Percentiles rank a stretch among this genome's conserved stretches.
phyloP scores from a whole-genome alignment of 2,797 vertebrate species.

The Helicolenus hilgendorfi region DNA sequence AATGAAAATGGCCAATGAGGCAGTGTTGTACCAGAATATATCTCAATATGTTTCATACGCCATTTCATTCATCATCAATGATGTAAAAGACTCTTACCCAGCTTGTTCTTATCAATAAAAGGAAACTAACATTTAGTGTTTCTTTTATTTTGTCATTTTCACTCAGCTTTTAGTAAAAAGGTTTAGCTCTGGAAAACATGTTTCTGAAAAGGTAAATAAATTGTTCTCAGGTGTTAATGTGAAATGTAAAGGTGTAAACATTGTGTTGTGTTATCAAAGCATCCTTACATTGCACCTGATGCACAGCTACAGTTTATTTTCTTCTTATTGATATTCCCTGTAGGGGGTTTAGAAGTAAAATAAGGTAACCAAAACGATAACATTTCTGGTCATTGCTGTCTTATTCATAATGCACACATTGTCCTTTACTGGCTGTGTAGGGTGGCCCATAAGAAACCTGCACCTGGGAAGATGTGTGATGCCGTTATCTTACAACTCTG shows the following conservation, averaged over 20 bases:
- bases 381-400: neutral
- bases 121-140: constrained; percentile 8
- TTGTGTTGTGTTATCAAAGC: neutral
- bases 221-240: neutral
- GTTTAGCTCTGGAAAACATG: neutral
- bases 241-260: neutral
- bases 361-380: neutral
- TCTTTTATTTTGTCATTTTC: neutral
- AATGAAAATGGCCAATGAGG: constrained; percentile 2
- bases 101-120: constrained; percentile 66
- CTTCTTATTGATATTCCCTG: neutral
- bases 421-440: neutral
- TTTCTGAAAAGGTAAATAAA: neutral
- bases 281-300: neutral
- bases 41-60: constrained; percentile 19
- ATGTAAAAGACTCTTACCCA: constrained; percentile 25
- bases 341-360: neutral
- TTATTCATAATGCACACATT: neutral
- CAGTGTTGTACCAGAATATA: constrained; percentile 5
- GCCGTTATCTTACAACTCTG: neutral
- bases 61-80: constrained; percentile 39
- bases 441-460: neutral
- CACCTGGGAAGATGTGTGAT: neutral
- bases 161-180: neutral
- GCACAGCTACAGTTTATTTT: neutral